phyloP scores from a whole-genome alignment of 2,888 invertebrate species.

The Platycheirus rosarum region DNA sequence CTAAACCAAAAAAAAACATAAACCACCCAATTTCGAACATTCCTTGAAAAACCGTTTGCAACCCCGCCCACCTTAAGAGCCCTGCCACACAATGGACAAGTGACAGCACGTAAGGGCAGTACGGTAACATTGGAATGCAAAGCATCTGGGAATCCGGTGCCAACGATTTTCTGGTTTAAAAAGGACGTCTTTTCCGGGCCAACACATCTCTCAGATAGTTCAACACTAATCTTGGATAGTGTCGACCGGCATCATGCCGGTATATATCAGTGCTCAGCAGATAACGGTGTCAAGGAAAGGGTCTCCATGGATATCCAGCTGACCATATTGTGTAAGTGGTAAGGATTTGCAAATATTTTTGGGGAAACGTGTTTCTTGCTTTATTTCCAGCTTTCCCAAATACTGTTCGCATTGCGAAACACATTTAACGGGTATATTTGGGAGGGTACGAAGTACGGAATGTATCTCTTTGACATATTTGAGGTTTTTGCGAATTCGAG shows the following conservation, averaged over 20 bases:
- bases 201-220: constrained; percentile 83
- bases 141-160: constrained; percentile 89
- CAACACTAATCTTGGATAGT: constrained; percentile 83
- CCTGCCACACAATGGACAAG: constrained; percentile 86
- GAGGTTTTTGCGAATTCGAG: too few species aligned
- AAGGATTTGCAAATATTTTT: background rate
- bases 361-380: too few species aligned
- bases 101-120: constrained; percentile 87
- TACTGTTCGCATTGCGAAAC: too few species aligned
- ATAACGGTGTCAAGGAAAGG: constrained; percentile 84
- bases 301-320: constrained; percentile 84
- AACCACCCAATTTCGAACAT: background rate
- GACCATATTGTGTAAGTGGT: constrained; percentile 84
- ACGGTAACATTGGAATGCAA: constrained; percentile 88
- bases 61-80: constrained; percentile 88
- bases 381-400: too few species aligned
- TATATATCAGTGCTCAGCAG: constrained; percentile 84
- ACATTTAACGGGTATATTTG: too few species aligned
- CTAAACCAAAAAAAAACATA: constrained; percentile 24
- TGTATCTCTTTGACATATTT: too few species aligned
- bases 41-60: too few species aligned
- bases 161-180: constrained; percentile 88
- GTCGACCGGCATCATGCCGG: constrained; percentile 84
- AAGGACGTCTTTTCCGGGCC: constrained; percentile 83
- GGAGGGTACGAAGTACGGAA: too few species aligned